Conservation (phyloP, 2,113 vertebrate genomes). For the Tenebrosternarchus preto region DNA sequence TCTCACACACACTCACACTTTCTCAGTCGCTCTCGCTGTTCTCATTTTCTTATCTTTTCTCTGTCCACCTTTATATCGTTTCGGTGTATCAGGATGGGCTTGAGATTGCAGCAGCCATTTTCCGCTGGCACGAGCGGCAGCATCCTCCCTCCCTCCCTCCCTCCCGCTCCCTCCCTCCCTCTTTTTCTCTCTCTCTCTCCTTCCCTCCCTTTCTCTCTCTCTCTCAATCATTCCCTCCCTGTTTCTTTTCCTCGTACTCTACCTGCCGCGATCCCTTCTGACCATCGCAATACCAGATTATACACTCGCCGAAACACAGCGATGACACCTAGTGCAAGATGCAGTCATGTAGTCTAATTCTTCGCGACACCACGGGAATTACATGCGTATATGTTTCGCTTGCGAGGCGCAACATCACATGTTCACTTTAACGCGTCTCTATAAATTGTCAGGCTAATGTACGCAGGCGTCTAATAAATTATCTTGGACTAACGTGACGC, state of each 20-base stretch:
- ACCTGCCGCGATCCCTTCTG: conserved; percentile 66
- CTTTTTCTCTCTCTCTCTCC: conserved; percentile 29
- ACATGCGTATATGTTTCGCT: neutral
- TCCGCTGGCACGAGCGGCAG: conserved; percentile 74
- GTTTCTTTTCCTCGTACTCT: conserved; percentile 60
- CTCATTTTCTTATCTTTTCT: conserved; percentile 74
- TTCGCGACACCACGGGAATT: neutral
- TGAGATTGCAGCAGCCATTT: conserved; percentile 83
- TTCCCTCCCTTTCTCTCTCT: conserved; percentile 13
- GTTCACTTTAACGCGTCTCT: neutral
- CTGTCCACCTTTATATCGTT: conserved; percentile 76
- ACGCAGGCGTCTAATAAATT: neutral
- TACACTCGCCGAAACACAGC: conserved; percentile 51
- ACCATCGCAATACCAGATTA: conserved; percentile 56
- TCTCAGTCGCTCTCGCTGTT: conserved; percentile 59
- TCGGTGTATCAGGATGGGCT: conserved; percentile 78
- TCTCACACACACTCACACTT: conserved; percentile 62
- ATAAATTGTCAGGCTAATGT: conserved; percentile 7
- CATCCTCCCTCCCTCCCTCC: conserved; percentile 64
- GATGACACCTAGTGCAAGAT: neutral
- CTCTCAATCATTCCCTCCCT: conserved; percentile 62
- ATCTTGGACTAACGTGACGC: neutral
- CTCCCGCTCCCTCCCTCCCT: conserved; percentile 36
- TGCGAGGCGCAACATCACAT: conserved; percentile 19
- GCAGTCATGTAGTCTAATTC: neutral